phyloP scores from a whole-genome alignment of 1,140 invertebrate species.

The Pollicipes pollicipes region DNA sequence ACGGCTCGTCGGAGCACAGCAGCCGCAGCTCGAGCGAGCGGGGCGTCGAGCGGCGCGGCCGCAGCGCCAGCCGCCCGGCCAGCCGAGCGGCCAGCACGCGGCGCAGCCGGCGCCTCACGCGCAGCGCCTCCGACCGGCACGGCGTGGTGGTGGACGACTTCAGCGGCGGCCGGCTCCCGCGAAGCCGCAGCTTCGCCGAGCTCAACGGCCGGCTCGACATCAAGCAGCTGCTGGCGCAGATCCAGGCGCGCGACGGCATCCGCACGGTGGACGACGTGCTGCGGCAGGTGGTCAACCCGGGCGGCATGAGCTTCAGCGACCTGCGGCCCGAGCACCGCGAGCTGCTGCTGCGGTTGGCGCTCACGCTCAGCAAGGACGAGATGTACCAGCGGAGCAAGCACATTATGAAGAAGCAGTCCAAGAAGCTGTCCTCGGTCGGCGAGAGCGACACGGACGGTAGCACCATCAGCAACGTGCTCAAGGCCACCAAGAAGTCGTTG shows the following conservation, averaged over 20 bases:
- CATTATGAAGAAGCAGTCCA: slow-evolving; percentile 57
- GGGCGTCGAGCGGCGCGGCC: not conserved
- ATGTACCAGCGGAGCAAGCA: slow-evolving; percentile 69
- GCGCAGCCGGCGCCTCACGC: not conserved
- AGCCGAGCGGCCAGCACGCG: not conserved
- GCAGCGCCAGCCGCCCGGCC: not conserved
- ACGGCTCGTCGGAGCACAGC: not conserved
- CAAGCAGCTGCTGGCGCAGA: slow-evolving; percentile 21
- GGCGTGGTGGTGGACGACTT: not conserved
- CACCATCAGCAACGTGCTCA: slow-evolving; percentile 27
- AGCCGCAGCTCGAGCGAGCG: not conserved
- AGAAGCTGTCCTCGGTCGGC: slow-evolving; percentile 15
- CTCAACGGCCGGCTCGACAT: slow-evolving; percentile 19
- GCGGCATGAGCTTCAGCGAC: slow-evolving; percentile 82
- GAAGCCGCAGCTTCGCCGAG: slow-evolving; percentile 17
- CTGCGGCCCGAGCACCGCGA: slow-evolving; percentile 77
- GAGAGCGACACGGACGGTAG: slow-evolving; percentile 39
- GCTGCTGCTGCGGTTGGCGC: slow-evolving; percentile 62
- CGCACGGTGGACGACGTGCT: slow-evolving; percentile 73
- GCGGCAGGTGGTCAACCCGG: slow-evolving; percentile 64
- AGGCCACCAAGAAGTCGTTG: slow-evolving; percentile 21
- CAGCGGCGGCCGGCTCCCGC: slow-evolving; percentile 4
- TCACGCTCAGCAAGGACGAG: slow-evolving; percentile 73
- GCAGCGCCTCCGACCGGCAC: not conserved
- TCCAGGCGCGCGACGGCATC: slow-evolving; percentile 45